Evolutionary conservation across 2,888 invertebrate genomes (phyloP).

Genomic region (Limenitis camilla): DNA sequence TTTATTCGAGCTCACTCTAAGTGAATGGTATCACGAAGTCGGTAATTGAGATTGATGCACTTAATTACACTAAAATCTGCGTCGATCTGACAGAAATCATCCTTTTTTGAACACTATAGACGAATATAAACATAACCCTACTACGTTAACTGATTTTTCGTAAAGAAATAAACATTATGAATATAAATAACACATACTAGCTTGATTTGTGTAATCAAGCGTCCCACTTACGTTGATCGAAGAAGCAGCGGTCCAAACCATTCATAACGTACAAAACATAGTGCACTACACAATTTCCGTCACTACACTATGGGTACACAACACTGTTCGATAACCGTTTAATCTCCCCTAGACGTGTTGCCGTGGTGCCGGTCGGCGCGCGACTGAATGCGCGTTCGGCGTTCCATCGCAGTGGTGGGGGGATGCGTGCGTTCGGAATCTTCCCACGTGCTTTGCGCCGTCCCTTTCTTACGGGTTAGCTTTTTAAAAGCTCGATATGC

Average conservation of each 20-base stretch:
- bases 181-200: no score
- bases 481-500: conserved; percentile 69
- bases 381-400: conserved; percentile 64
- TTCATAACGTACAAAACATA: conserved; percentile 72
- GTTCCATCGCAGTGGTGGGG: conserved; percentile 36
- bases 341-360: conserved; percentile 37
- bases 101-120: no score
- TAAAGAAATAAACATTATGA: no score
- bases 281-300: conserved; percentile 60
- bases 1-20: no score
- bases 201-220: conserved; percentile 10
- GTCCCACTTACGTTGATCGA: conserved; percentile 72
- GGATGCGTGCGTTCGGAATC: conserved; percentile 74
- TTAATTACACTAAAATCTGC: no score
- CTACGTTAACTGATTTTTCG: no score
- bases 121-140: no score
- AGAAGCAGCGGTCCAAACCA: conserved; percentile 74
- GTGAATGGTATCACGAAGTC: no score
- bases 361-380: conserved; percentile 68
- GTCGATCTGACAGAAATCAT: no score
- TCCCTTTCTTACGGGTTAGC: conserved; percentile 71
- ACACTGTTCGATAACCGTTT: conserved; percentile 47
- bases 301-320: conserved; percentile 40
- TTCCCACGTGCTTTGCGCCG: conserved; percentile 68
- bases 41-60: no score